phyloP scores from a whole-genome alignment of 2,888 invertebrate genomes.

The Alcis repandata region DNA sequence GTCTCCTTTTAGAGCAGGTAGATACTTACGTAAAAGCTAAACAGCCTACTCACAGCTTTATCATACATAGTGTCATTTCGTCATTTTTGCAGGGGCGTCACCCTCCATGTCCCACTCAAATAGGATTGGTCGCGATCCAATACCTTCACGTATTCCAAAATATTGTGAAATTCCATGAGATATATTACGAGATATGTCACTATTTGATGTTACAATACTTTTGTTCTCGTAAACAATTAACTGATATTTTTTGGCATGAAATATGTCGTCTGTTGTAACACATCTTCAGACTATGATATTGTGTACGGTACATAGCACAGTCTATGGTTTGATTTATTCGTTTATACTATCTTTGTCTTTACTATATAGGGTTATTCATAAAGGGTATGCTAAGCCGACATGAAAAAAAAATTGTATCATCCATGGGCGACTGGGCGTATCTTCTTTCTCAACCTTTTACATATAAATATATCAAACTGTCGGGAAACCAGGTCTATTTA shows the following conservation, averaged over 20 bases:
- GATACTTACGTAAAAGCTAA: not conserved
- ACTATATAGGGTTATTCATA: no score
- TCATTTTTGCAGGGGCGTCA: conserved; percentile 50
- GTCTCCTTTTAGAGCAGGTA: no score
- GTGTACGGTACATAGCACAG: no score
- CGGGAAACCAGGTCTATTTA: no score
- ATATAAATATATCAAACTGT: no score
- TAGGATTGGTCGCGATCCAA: conserved; percentile 27
- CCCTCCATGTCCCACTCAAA: conserved; percentile 30
- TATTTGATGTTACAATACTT: not conserved
- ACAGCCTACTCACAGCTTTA: conserved; percentile 26
- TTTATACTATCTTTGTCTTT: no score
- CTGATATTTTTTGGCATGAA: not conserved
- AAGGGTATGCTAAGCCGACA: no score
- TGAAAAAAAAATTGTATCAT: no score
- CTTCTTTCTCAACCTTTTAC: no score
- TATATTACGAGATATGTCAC: not conserved
- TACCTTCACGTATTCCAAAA: conserved; percentile 20
- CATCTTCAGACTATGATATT: no score
- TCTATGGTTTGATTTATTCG: no score
- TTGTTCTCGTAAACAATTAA: not conserved
- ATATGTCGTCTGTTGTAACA: not conserved
- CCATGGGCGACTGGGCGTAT: no score
- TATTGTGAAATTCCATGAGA: conserved; percentile 16
- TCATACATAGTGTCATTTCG: conserved; percentile 45